Base-by-base conservation (phyloP, 2,797 vertebrate genomes). In the Enoplosus armatus region DNA sequence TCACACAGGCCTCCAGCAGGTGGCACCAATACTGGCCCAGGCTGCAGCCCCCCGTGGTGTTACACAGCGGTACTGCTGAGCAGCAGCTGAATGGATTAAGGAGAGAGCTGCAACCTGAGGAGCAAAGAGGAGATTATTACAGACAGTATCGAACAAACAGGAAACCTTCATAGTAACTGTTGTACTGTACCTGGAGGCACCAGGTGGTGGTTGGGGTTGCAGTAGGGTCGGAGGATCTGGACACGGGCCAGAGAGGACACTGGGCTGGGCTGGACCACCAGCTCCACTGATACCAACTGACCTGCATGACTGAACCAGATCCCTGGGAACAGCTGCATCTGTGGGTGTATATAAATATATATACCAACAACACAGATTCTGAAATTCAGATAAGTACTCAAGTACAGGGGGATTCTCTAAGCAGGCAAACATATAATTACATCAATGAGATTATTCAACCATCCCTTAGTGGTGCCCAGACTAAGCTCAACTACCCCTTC, bases 271-370 rank as follows among this genome's bases (percentile, higher is more conserved):
- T 92, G 91, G 24, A 93, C 87, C 66, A 95, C 94, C 65, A 96
- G 80, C 59, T 96, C 94, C 39, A 96, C 85, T 31, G 95, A 94
- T 6, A 84, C 62, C 68, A 96, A 53, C 78, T 86, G 91, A 27
- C 95, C 96, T 11, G 94, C 91, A 24, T 96, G 95, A 80, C 94
- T 96, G 86, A 96, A 95, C 96, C 96, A 96, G 64, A 96, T 59
- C 26, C 96, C 96, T n/a, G 96, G 96, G 65, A 96, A 96, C 51
- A 96, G 72, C 93, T 96, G 94, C 89, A 96, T 86, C 96, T 96
- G 89, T 16, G n/a, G 39, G 64, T 1, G 51, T 60, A n/a, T 41
- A n/a, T 22, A 14, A 61, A 50, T 60, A n/a, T 41, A n/a, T 22
- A 14, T 54, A 50, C 10, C 12, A 60, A 12, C 26, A 61, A 29